Evolutionary conservation across 2,113 vertebrate genomes (phyloP).

Genomic region (Pterocles orientalis): DNA sequence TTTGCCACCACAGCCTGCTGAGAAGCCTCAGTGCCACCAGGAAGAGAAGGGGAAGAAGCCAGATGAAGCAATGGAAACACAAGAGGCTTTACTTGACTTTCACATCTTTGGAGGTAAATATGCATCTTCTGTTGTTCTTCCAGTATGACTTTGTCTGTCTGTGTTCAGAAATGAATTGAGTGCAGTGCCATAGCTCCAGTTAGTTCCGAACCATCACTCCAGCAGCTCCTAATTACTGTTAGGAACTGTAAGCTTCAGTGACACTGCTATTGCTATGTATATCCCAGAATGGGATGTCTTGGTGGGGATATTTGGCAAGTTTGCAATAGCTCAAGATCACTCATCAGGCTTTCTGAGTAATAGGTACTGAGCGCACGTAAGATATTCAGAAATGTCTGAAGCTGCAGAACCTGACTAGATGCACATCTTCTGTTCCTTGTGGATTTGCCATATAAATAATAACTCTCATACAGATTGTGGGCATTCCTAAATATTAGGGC

Average conservation of each 20-base stretch:
- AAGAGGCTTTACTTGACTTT: neutral
- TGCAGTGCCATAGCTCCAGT: neutral
- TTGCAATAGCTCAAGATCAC: neutral
- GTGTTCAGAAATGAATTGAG: neutral
- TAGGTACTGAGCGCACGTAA: neutral
- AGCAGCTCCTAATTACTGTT: neutral
- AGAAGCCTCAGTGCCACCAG: neutral
- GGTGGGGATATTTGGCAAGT: neutral
- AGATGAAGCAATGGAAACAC: neutral
- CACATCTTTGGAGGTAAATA: constrained; percentile 26
- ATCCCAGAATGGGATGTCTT: neutral
- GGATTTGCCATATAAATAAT: neutral
- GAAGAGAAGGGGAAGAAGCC: neutral
- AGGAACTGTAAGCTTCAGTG: neutral
- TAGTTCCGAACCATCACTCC: neutral
- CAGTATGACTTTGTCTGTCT: neutral
- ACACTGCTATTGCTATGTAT: rapidly evolving
- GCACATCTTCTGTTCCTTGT: neutral
- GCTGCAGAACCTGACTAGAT: neutral
- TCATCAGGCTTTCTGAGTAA: neutral
- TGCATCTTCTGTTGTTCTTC: neutral
- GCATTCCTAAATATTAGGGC: neutral
- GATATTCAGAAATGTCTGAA: neutral
- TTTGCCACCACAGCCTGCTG: neutral
- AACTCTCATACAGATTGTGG: neutral